A percentile compares a stretch with the other conserved stretches of the same genome.
Conservation (phyloP, 2,888 invertebrate species). For the Pasiphila rectangulata region DNA sequence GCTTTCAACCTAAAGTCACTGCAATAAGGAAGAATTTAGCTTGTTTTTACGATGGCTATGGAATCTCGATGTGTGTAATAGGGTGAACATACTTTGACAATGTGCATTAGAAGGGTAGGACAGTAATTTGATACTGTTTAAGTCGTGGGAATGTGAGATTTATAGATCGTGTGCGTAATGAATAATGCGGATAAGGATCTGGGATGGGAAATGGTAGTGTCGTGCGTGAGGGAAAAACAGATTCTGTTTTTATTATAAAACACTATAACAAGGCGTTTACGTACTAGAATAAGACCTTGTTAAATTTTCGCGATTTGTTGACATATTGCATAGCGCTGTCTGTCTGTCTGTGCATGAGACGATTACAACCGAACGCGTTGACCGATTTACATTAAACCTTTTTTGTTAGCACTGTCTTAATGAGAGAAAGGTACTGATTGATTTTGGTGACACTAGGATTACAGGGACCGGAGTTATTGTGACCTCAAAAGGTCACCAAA, state of each 20-base stretch:
- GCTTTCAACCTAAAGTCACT: slow-evolving; percentile 18
- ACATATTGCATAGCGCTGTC: no score
- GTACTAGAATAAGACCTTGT: no score
- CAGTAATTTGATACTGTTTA: slow-evolving; percentile 71
- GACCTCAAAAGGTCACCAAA: no score
- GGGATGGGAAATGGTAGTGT: slow-evolving; percentile 24
- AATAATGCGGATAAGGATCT: slow-evolving; percentile 39
- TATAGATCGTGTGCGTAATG: slow-evolving; percentile 47
- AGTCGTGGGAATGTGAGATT: slow-evolving; percentile 65
- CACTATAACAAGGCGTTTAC: no score
- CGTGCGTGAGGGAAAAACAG: slow-evolving; percentile 17
- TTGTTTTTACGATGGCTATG: slow-evolving; percentile 6
- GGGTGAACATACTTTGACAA: slow-evolving; percentile 28
- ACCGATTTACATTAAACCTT: no score
- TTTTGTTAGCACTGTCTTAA: no score
- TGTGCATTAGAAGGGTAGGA: slow-evolving; percentile 45
- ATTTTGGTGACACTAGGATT: no score
- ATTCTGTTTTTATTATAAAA: neutral
- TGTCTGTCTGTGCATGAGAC: no score
- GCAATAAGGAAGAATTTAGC: slow-evolving; percentile 35
- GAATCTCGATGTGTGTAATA: slow-evolving; percentile 12
- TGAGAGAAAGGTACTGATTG: no score
- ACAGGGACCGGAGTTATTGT: no score
- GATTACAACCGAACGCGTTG: no score
- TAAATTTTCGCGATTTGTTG: no score